Evolutionary conservation across 1,140 invertebrate genomes (phyloP).

Genomic region (Pachypeltis micranthus): DNA sequence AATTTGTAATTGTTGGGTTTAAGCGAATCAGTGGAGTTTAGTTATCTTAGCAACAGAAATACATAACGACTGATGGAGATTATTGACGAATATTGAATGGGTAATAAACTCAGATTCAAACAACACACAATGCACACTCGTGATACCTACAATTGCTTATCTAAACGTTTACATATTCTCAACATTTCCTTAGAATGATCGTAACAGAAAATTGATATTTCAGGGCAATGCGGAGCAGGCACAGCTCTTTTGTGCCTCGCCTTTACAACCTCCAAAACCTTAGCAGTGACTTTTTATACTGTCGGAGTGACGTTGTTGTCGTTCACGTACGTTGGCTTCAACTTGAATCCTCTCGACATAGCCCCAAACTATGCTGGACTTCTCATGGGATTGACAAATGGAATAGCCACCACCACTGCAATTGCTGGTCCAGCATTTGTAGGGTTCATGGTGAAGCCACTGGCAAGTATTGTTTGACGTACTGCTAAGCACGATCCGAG

Average conservation of each 20-base stretch:
- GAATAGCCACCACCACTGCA: slow-evolving; percentile 49
- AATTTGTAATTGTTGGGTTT: no score
- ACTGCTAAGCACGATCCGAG: no score
- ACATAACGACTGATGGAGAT: no score
- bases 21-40: no score
- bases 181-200: no score
- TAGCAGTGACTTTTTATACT: slow-evolving; percentile 38
- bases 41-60: no score
- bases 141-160: no score
- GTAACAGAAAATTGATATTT: no score
- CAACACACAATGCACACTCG: no score
- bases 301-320: slow-evolving; percentile 38
- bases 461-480: slow-evolving; percentile 14
- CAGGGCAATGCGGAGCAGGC: slow-evolving; percentile 35
- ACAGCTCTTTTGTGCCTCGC: slow-evolving; percentile 35
- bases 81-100: no score
- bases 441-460: slow-evolving; percentile 8
- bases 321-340: slow-evolving; percentile 42
- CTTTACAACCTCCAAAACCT: slow-evolving; percentile 19
- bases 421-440: slow-evolving; percentile 46
- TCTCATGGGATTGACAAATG: slow-evolving; percentile 55
- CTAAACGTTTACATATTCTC: no score
- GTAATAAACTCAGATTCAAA: no score
- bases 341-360: slow-evolving; percentile 50
- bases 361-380: slow-evolving; percentile 63